phyloP scores from a whole-genome alignment of 2,888 invertebrate genomes.

The Glyphotaelius pellucidus region DNA sequence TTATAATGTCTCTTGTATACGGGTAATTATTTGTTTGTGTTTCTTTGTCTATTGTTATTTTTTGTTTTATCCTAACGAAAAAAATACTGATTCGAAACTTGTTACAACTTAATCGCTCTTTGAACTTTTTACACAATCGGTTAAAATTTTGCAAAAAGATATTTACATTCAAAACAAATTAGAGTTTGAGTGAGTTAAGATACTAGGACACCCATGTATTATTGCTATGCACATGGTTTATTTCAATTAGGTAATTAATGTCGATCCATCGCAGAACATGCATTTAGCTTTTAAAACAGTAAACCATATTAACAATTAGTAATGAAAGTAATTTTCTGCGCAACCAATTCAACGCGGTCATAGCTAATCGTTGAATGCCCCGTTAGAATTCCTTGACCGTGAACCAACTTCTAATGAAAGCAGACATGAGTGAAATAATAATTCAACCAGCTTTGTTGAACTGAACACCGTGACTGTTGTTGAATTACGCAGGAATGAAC shows the following conservation, averaged over 20 bases:
- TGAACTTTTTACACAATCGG: too few relatives aligned
- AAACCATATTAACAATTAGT: background rate
- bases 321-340: slow-evolving; percentile 14
- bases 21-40: too few relatives aligned
- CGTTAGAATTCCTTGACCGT: slow-evolving; percentile 31
- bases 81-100: too few relatives aligned
- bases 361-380: background rate
- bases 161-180: too few relatives aligned
- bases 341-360: slow-evolving; percentile 24
- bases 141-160: too few relatives aligned
- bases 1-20: too few relatives aligned
- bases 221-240: background rate
- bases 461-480: background rate
- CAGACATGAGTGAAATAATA: background rate
- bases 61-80: too few relatives aligned
- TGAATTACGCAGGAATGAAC: slow-evolving; percentile 20
- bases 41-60: too few relatives aligned
- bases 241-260: background rate
- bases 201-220: background rate
- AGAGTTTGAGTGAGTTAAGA: too few relatives aligned
- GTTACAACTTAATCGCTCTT: too few relatives aligned
- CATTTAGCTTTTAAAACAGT: background rate
- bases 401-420: slow-evolving; percentile 23
- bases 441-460: background rate
- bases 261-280: background rate